phyloP scores from a whole-genome alignment of 2,113 vertebrate genomes.

The Gymnogyps californianus region DNA sequence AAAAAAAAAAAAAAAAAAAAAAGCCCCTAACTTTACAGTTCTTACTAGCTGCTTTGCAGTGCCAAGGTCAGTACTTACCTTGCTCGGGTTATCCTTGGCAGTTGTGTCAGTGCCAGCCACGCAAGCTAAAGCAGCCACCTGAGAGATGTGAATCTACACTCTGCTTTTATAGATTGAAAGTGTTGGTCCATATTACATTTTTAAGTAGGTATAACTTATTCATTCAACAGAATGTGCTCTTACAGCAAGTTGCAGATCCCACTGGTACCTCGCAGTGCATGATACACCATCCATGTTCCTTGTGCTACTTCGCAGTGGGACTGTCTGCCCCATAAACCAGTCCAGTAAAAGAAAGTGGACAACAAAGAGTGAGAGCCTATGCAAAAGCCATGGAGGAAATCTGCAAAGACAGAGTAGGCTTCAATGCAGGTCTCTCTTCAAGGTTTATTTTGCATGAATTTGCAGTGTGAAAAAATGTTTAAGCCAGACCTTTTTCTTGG shows the following conservation, averaged over 20 bases:
- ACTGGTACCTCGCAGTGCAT: background rate
- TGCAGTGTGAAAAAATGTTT: background rate
- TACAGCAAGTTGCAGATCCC: background rate
- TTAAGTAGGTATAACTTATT: background rate
- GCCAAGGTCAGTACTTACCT: background rate
- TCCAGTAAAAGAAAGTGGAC: background rate
- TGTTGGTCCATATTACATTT: background rate
- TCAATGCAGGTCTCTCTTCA: background rate
- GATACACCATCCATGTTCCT: accelerated
- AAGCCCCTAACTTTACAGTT: background rate
- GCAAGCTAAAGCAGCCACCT: background rate
- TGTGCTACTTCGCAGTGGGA: background rate
- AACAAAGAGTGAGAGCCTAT: background rate
- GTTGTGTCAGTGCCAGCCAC: background rate
- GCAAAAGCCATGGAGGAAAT: background rate
- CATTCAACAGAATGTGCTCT: background rate
- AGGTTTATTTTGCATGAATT: background rate
- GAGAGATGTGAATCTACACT: background rate
- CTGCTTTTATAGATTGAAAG: background rate
- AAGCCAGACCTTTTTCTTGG: background rate
- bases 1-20: background rate
- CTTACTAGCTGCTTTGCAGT: background rate
- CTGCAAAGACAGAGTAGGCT: background rate
- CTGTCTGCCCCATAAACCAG: background rate
- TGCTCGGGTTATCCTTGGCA: background rate